phyloP scores from a whole-genome alignment of 2,797 vertebrate species.

The Micromesistius poutassou region DNA sequence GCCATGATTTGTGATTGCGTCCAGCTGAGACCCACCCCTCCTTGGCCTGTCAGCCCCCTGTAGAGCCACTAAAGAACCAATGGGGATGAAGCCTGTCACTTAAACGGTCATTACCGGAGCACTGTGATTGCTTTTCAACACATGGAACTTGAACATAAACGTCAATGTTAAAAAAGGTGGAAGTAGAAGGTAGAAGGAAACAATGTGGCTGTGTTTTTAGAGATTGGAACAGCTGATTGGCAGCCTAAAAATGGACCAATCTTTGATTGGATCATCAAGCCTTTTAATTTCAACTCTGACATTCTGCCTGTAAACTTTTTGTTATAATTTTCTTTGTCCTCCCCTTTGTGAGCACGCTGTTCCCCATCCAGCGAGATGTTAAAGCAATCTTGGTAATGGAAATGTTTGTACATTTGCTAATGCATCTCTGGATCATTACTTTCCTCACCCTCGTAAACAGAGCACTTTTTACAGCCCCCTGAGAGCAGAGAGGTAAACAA shows the following conservation, averaged over 20 bases:
- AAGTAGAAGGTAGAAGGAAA: not conserved
- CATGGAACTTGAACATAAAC: not conserved
- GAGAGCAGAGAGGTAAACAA: constrained; percentile 52
- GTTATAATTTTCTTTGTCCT: not conserved
- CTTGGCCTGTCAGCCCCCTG: not conserved
- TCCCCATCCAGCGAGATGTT: constrained; percentile 31
- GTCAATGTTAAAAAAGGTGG: too few relatives aligned
- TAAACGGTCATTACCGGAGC: too few relatives aligned
- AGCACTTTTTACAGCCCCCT: constrained; percentile 43
- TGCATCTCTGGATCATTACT: constrained; percentile 45
- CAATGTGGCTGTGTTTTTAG: not conserved
- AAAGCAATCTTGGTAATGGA: constrained; percentile 49
- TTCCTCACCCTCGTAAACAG: constrained; percentile 31
- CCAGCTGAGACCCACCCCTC: not conserved
- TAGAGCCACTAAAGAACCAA: not conserved
- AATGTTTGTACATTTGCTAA: constrained; percentile 39
- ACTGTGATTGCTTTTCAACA: not conserved
- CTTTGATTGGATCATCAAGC: too few relatives aligned
- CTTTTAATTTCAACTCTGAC: too few relatives aligned
- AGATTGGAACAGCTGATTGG: not conserved
- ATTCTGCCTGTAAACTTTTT: not conserved
- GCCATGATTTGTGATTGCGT: not conserved
- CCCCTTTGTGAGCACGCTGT: not conserved
- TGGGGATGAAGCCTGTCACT: too few relatives aligned
- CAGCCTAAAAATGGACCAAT: too few relatives aligned